Conservation (phyloP, 2,113 vertebrate genomes). For the Psettodes erumei region DNA sequence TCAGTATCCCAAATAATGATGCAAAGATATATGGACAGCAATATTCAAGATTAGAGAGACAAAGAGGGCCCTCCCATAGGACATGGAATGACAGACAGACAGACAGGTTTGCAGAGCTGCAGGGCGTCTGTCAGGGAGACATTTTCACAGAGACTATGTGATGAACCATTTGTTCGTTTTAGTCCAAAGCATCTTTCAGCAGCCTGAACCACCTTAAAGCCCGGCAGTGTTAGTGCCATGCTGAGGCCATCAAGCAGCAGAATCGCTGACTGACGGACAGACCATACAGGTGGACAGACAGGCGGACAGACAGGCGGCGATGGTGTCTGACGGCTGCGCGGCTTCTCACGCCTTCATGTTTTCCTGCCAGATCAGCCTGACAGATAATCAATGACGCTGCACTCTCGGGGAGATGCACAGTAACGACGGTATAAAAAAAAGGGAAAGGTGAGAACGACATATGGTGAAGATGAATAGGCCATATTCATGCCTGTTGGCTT, state of each 20-base stretch:
- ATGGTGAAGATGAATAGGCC: background rate
- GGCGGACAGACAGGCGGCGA: slow-evolving; percentile 18
- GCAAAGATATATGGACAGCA: background rate
- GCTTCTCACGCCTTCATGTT: slow-evolving; percentile 66
- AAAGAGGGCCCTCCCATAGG: slow-evolving; percentile 17
- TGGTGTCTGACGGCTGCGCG: slow-evolving; percentile 47
- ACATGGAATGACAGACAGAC: slow-evolving; percentile 3
- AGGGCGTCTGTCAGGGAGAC: slow-evolving; percentile 42
- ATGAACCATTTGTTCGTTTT: slow-evolving; percentile 1
- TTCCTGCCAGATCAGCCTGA: slow-evolving; percentile 62
- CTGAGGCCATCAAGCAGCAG: slow-evolving; percentile 30
- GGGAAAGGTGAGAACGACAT: background rate
- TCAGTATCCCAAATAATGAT: background rate
- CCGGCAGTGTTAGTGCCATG: slow-evolving; percentile 1
- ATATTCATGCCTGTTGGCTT: slow-evolving; percentile 8
- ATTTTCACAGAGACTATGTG: slow-evolving; percentile 23
- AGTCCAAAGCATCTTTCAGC: slow-evolving; percentile 28
- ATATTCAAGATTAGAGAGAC: background rate
- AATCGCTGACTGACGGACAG: slow-evolving; percentile 11
- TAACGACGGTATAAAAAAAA: background rate
- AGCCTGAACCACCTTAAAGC: slow-evolving; percentile 6
- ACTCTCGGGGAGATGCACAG: slow-evolving; percentile 58
- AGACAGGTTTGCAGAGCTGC: background rate
- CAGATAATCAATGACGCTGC: slow-evolving; percentile 75
- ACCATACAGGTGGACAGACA: background rate